Conservation (phyloP, 1,140 invertebrate genomes). For the Drosophila nebulosa region DNA sequence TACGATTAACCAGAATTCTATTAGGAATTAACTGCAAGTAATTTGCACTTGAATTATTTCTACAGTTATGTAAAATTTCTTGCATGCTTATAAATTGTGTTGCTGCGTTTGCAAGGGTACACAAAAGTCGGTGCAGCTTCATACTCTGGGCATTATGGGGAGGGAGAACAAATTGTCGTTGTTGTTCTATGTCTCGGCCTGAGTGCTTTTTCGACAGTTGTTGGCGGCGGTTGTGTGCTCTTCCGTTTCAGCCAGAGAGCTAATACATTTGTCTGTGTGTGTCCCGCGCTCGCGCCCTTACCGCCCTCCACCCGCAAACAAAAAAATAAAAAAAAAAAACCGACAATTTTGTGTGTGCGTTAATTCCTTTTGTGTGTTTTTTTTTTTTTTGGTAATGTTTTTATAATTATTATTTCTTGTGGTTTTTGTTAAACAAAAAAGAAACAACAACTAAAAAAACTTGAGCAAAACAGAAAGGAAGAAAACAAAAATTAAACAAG, state of each 20-base stretch:
- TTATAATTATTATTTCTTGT: constrained; percentile 44
- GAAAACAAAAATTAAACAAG: neutral
- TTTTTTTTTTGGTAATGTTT: constrained; percentile 59
- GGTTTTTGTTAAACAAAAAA: neutral
- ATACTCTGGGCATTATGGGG: neutral
- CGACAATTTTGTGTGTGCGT: neutral
- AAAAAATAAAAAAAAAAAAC: constrained; percentile 33
- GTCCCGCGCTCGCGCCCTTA: constrained; percentile 29
- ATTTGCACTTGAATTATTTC: too few species aligned
- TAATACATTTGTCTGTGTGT: constrained; percentile 41
- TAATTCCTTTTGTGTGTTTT: neutral
- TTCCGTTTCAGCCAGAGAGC: constrained; percentile 37
- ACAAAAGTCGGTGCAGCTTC: neutral
- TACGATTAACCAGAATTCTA: too few species aligned
- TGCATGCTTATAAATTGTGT: too few species aligned
- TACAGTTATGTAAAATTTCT: too few species aligned
- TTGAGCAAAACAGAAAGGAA: neutral
- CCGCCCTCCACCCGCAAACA: neutral
- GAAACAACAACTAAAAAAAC: neutral
- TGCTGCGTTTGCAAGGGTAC: too few species aligned
- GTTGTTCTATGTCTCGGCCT: constrained; percentile 43
- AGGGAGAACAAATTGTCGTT: neutral
- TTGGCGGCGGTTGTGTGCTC: constrained; percentile 65
- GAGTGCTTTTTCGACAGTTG: constrained; percentile 70
- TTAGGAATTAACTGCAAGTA: too few species aligned